phyloP scores from a whole-genome alignment of 2,888 invertebrate genomes.

The Ctena decussata region DNA sequence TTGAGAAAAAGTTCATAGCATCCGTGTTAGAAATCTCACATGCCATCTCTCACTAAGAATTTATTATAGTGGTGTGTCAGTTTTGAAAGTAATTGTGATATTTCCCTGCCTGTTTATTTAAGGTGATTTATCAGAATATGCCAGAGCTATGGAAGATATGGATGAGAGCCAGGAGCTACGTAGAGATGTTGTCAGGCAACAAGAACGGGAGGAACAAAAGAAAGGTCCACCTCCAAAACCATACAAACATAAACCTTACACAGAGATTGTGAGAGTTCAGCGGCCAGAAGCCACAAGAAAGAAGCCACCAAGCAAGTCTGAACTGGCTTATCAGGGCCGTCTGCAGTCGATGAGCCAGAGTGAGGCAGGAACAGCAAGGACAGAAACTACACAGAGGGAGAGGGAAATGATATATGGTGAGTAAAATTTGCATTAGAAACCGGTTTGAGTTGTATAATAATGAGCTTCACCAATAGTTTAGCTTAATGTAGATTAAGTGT shows the following conservation, averaged over 20 bases:
- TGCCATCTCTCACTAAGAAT: too few species aligned
- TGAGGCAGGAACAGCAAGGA: slow-evolving; percentile 59
- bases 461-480: too few species aligned
- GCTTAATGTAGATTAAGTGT: too few species aligned
- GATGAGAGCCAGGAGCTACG: slow-evolving; percentile 60
- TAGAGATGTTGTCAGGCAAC: slow-evolving; percentile 43
- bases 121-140: slow-evolving; percentile 71
- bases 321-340: slow-evolving; percentile 22
- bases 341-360: slow-evolving; percentile 36
- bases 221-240: slow-evolving; percentile 47
- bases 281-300: slow-evolving; percentile 82
- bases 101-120: too few species aligned
- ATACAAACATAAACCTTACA: slow-evolving; percentile 78
- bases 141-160: slow-evolving; percentile 69
- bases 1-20: too few species aligned
- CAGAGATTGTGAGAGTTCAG: slow-evolving; percentile 82
- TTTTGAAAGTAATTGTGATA: too few species aligned
- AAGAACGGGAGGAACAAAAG: slow-evolving; percentile 30
- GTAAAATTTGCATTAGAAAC: too few species aligned
- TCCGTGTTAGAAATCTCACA: too few species aligned
- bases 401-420: slow-evolving; percentile 78
- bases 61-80: too few species aligned
- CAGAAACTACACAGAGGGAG: slow-evolving; percentile 67
- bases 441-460: too few species aligned
- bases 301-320: slow-evolving; percentile 41